These are phyloP conservation scores for Orchestes rusci DNA, from an alignment of 2,888 invertebrate species.

Conservation along the genomic window DNA sequence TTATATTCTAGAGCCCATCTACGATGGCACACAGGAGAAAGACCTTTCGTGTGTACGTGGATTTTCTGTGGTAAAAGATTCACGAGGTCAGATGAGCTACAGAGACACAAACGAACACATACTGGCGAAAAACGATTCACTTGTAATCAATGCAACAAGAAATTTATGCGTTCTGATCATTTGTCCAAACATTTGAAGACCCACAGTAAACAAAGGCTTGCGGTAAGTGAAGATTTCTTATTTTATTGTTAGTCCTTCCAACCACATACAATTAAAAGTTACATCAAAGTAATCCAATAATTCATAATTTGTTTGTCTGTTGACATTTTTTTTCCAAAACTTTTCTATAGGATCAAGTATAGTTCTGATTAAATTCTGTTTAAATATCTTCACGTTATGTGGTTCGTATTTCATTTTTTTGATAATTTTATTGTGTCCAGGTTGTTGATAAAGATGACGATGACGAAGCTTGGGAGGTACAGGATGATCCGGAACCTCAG, in stretches of 20 bases:
- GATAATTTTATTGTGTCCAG: neutral
- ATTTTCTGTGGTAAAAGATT: constrained; percentile 87
- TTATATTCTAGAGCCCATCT: constrained; percentile 41
- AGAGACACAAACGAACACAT: constrained; percentile 77
- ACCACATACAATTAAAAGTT: too few species aligned
- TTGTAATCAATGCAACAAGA: constrained; percentile 80
- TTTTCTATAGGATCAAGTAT: too few species aligned
- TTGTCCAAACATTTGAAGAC: constrained; percentile 86
- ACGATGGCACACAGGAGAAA: constrained; percentile 87
- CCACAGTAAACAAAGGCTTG: constrained; percentile 62
- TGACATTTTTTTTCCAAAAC: too few species aligned
- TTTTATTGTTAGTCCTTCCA: too few species aligned
- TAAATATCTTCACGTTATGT: too few species aligned
- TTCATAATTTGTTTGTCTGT: too few species aligned
- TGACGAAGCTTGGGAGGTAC: constrained; percentile 30
- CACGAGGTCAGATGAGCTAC: constrained; percentile 76
- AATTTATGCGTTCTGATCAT: constrained; percentile 89
- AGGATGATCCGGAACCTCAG: constrained; percentile 25
- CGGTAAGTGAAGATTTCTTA: constrained; percentile 47
- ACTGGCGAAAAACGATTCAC: constrained; percentile 75
- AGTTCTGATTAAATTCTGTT: too few species aligned
- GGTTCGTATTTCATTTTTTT: too few species aligned
- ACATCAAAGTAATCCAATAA: too few species aligned
- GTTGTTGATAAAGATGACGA: constrained; percentile 25
- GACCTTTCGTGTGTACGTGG: constrained; percentile 94